These are phyloP conservation scores for Umimayanthus kanabou DNA, from an alignment of 92 coral and sea anemone genomes.

Conservation along the genomic window DNA sequence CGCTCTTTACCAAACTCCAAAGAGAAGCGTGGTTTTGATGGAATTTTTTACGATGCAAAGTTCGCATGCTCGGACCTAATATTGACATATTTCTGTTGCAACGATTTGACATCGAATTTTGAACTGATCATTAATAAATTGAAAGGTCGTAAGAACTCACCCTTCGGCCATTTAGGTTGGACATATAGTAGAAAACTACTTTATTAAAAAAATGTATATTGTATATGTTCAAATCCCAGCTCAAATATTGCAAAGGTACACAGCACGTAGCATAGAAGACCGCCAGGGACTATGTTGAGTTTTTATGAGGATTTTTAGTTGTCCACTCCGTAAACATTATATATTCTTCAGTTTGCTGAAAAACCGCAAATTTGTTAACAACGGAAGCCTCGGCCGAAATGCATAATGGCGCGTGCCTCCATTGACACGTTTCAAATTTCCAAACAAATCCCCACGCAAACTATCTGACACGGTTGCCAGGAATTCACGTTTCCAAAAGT, in stretches of 20 bases:
- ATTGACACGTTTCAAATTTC: slow-evolving; percentile 39
- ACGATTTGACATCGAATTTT: too few relatives aligned
- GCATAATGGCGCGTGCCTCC: background rate
- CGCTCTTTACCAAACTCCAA: background rate
- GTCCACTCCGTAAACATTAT: background rate
- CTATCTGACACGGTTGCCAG: background rate
- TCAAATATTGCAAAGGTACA: background rate
- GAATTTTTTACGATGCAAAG: background rate
- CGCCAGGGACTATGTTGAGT: background rate
- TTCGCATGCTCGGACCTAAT: background rate
- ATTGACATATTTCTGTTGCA: background rate
- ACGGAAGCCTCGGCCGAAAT: background rate
- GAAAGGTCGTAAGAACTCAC: background rate
- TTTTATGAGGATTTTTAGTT: background rate
- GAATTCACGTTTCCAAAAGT: background rate
- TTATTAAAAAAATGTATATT: too few relatives aligned
- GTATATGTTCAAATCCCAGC: background rate
- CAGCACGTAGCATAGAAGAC: background rate
- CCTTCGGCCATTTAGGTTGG: background rate
- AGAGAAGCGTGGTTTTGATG: background rate
- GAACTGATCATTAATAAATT: too few relatives aligned
- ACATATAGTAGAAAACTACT: background rate
- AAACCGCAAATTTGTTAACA: slow-evolving; percentile 1
- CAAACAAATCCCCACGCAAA: slow-evolving; percentile 19
- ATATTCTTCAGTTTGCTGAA: background rate